Evolutionary conservation across 2,113 vertebrate species (phyloP), one percentile per base, ranked within the genome.

Genomic region (Lepus timidus): DNA sequence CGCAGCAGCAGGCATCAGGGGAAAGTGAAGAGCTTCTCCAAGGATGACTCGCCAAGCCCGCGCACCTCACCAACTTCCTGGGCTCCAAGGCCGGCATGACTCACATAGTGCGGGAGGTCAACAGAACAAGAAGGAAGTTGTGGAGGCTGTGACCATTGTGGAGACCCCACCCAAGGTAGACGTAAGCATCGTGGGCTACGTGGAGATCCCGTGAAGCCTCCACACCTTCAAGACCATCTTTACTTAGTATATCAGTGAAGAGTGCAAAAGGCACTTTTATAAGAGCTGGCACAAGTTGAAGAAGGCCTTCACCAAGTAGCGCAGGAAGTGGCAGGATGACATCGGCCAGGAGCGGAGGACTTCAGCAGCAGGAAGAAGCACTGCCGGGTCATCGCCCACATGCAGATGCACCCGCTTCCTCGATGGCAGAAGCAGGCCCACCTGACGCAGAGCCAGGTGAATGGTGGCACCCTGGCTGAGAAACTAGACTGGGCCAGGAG

Each of bases 291-390:
- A 97, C 93, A 99, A 99, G 98, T 70, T 6, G n/a, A 99, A 99
- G 99, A 99, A 99, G 99, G 99, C 99, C 75, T 99, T 99, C 98
- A 99, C 99, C 44, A 99, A 99, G 33, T 99, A 99, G 97, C 99
- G 99, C 98, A 99, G 99, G 98, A 99, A 99, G 91, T 99, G 99
- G 99, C 99, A 99, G 98, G 44, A 7, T 44, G 44, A 44, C 44
- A 44, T 99, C 0, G 99, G 99, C 98, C 99, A 99, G 98, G 99
- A 99, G 97, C 44, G 7, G 44, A 44, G 44, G 44, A 44, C 44
- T 44, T 44, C 44, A 44, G 44, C 44, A 44, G 44, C 44, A 44
- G 44, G 44, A 44, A 44, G 44, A 44, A 44, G 44, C 44, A 44
- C 44, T 44, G 44, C 44, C 6, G 44, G 44, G 44, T 44, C 44